Percentiles rank a stretch among this genome's conserved stretches.
phyloP scores from a whole-genome alignment of 2,113 vertebrate genomes.

The Phodopus roborovskii region DNA sequence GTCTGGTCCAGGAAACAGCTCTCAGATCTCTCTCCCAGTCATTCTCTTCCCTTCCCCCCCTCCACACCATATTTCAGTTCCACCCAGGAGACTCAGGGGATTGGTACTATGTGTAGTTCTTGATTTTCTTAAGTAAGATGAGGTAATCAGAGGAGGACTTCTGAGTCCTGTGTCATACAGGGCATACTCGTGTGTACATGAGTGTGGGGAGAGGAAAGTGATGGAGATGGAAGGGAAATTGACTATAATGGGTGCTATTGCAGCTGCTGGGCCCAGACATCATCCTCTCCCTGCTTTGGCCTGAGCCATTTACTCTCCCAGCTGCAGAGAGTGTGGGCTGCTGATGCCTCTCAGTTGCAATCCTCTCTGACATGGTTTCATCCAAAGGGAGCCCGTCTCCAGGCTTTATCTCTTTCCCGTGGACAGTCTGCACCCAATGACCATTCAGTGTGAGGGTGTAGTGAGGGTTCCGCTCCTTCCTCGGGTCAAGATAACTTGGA shows the following conservation, averaged over 20 bases:
- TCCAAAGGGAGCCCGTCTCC: not conserved
- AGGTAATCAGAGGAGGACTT: not conserved
- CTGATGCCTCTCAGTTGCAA: not conserved
- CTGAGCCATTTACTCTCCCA: not conserved
- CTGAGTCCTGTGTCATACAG: not conserved
- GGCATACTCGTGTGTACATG: not conserved
- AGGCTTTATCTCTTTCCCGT: not conserved
- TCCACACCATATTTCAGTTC: not conserved
- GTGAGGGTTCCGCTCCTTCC: not conserved
- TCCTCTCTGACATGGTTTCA: not conserved
- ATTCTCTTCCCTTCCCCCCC: not conserved
- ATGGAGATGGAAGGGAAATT: not conserved
- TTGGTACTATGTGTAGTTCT: fast-evolving
- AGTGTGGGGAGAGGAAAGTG: not conserved
- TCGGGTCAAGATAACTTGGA: not conserved
- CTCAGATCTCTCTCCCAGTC: not conserved
- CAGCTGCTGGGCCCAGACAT: not conserved
- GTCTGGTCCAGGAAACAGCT: not conserved
- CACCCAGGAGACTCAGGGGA: not conserved
- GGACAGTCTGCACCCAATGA: not conserved
- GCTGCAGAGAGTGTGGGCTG: not conserved
- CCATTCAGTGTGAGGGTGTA: not conserved
- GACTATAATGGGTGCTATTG: not conserved
- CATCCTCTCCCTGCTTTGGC: not conserved
- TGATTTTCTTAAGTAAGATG: not conserved